Evolutionary conservation across 2,888 invertebrate genomes (phyloP).

Genomic region (Trypoxylon attenuatum): DNA sequence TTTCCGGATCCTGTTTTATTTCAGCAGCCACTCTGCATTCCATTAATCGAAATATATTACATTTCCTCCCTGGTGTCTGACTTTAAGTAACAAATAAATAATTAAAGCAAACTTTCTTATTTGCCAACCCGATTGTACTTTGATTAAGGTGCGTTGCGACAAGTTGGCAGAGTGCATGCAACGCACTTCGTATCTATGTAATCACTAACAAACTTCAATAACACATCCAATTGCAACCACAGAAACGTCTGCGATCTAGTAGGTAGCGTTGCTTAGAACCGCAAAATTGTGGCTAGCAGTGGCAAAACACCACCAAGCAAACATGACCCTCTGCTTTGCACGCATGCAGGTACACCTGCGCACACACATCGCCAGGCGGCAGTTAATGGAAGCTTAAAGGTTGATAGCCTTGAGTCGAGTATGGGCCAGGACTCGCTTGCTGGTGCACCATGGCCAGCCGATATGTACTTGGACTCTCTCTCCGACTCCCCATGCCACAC

Average conservation of each 20-base stretch:
- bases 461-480: slow-evolving; percentile 41
- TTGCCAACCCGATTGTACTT: no score
- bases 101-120: no score
- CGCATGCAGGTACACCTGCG: not conserved
- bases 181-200: slow-evolving; percentile 4
- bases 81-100: no score
- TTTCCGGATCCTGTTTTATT: no score
- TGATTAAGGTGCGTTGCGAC: no score
- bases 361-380: slow-evolving; percentile 34
- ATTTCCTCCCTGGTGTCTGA: no score
- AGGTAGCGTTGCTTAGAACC: slow-evolving; percentile 48
- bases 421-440: slow-evolving; percentile 33
- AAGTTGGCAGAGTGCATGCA: no score
- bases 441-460: slow-evolving; percentile 40
- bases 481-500: slow-evolving; percentile 24
- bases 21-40: no score
- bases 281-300: slow-evolving; percentile 52
- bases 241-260: slow-evolving; percentile 44
- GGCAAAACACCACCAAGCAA: slow-evolving; percentile 43
- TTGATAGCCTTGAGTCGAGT: slow-evolving; percentile 58
- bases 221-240: slow-evolving; percentile 2
- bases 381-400: slow-evolving; percentile 63
- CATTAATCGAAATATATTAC: no score
- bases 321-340: slow-evolving; percentile 22
- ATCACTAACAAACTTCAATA: not conserved